Evolutionary conservation across 2,888 invertebrate genomes (phyloP), one percentile per base, ranked within the genome.

Genomic region (Eupithecia dodoneata): DNA sequence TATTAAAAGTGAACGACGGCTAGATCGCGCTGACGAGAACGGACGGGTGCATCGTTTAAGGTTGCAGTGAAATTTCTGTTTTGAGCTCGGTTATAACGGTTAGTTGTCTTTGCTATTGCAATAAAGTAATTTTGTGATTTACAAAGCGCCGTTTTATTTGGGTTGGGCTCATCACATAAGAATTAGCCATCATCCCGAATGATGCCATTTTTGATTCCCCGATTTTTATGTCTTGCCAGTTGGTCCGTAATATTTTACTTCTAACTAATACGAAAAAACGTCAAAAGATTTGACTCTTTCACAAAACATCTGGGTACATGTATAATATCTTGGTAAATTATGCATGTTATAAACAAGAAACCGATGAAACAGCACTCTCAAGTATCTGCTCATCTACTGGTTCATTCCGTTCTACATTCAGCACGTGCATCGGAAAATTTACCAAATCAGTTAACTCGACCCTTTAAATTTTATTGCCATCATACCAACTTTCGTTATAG

Each of bases 401-500:
- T 42, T 65, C 45, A 67, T 72, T 80, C 75, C 75, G 80, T 78
- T 75, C 79, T 70, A 81, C 77, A 76, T 79, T 73, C 71, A 74
- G 49, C 79, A 79, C 73, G 80, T 78, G 79, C 55, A 41, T 55
- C 59, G 76, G 67, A 72, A 75, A 77, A 74, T 76, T 67, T 69
- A 73, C 52, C 55, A 78, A 76, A 73, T 76, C 73, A 47, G 63
- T 72, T 63, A 79, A 79, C 55, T 74, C 72, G 77, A 75, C 71
- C 72, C 76, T 81, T 80, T 87, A 85, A 86, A 79, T 81, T 89
- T 88, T 86, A 89, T 85, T 83, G 83, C 82, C 78, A 82, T 83
- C 84, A 85, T 87, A 30, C 83, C 86, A 85, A 85, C 87, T 91
- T 90, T 89, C 85, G 85, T 87, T 85, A n/a, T n/a, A n/a, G n/a